Percentiles rank a stretch among this genome's conserved stretches.
phyloP scores from a whole-genome alignment of 2,888 invertebrate species.

The Micoletzkya japonica region DNA sequence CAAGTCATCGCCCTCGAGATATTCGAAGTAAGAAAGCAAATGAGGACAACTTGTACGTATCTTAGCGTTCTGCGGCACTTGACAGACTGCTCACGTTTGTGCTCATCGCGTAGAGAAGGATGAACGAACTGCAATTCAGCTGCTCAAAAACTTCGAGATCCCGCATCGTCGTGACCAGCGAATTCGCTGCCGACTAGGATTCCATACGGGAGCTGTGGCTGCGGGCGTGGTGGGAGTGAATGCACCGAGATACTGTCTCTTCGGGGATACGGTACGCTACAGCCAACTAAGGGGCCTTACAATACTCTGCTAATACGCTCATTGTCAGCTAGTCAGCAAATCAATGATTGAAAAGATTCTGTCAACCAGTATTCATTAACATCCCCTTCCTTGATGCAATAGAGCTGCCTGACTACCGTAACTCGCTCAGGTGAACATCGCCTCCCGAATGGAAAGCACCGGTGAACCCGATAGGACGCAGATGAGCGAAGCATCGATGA shows the following conservation, averaged over 20 bases:
- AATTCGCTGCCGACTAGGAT: conserved; percentile 39
- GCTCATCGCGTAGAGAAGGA: not conserved
- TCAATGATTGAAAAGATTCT: no score
- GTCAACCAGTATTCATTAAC: no score
- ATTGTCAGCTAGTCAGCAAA: no score
- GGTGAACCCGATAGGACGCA: conserved; percentile 39
- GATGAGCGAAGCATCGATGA: conserved; percentile 37
- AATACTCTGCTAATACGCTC: not conserved
- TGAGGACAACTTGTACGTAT: no score
- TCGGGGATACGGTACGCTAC: conserved; percentile 45
- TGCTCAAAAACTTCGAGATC: conserved; percentile 35
- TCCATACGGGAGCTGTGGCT: conserved; percentile 42
- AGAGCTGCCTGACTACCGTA: no score
- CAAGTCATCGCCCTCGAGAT: conserved; percentile 37
- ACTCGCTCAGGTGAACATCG: conserved; percentile 39
- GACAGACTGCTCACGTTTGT: not conserved
- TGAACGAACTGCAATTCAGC: conserved; percentile 3
- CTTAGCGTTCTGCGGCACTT: no score
- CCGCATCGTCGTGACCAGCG: conserved; percentile 37
- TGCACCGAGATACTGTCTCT: conserved; percentile 47
- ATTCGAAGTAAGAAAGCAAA: conserved; percentile 28
- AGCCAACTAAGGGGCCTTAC: not conserved
- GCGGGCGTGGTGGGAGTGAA: conserved; percentile 44
- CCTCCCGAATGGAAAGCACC: conserved; percentile 42
- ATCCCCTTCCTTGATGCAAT: no score